Base-by-base conservation (phyloP, 92 coral and sea anemone species). In the Porites divaricata region DNA sequence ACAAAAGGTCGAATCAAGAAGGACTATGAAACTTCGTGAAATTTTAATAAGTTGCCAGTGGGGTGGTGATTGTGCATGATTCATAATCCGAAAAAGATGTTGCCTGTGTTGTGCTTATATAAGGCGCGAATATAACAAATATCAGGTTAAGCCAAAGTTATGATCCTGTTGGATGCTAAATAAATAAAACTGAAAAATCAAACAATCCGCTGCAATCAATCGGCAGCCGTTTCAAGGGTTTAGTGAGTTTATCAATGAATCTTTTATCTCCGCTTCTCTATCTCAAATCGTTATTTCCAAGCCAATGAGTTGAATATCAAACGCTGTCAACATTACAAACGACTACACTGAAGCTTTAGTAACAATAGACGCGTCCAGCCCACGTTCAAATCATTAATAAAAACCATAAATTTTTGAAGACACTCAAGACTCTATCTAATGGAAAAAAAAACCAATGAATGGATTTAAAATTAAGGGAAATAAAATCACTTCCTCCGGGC, bases 401-500 rank as follows among this genome's bases (percentile, higher is more conserved):
- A 80, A 68, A 82, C 70, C 86, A 82, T 82, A 78, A 82, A 82
- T 82, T 82, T 82, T 82, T 72, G 48, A 82, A 72, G 79, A 61
- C 86, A 62, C 19, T 82, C 71, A 7, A 49, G 78, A 59, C 28
- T 59, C 78, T 62, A 45, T 28, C 86, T 81, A 70, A 81, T 70
- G 70, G 86, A 72, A 81, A 81, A 70, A 81, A n/a, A 71, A 45
- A 61, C 79, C 62, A 15, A 22, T 71, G 86, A 72, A 82, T 82
- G 54, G 79, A 82, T 72, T 63, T 61, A 49, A 82, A 82, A 82
- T 82, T 82, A 82, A 61, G 63, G 45, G 22, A 73, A 61, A 82
- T 82, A 82, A 81, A 82, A 21, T 73, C 70, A 82, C 79, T 82
- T 82, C 86, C 79, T 82, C 22, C 63, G 51, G 21, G 86, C 86